A percentile compares a stretch with the other conserved stretches of the same genome.
Conservation (phyloP, 2,888 invertebrate species). For the Epicampocera succincta region DNA sequence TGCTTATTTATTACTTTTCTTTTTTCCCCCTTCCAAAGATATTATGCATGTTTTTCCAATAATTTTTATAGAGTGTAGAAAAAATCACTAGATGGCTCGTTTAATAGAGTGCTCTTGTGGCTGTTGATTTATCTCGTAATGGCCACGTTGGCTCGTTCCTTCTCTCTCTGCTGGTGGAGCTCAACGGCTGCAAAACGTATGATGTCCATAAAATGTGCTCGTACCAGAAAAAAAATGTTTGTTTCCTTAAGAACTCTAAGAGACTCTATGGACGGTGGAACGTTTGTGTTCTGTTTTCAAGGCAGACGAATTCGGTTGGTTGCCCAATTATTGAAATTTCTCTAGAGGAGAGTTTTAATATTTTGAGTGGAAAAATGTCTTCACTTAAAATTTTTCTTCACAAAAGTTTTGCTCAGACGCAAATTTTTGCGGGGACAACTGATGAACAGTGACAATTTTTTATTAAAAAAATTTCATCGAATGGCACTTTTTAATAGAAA, state of each 20-base stretch:
- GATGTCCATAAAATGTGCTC: constrained; percentile 14
- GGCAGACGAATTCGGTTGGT: too few relatives aligned
- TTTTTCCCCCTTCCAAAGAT: constrained; percentile 1
- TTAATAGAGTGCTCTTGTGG: constrained; percentile 61
- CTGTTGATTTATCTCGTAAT: constrained; percentile 62
- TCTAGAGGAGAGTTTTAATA: too few relatives aligned
- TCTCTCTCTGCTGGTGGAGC: constrained; percentile 6
- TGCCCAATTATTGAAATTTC: too few relatives aligned
- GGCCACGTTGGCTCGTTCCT: constrained; percentile 5
- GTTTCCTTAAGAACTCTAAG: neutral
- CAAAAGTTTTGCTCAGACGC: too few relatives aligned
- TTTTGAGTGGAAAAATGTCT: too few relatives aligned
- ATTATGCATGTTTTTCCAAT: constrained; percentile 49
- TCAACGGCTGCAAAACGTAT: constrained; percentile 46
- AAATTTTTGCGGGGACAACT: too few relatives aligned
- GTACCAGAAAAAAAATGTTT: neutral
- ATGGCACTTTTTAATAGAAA: too few relatives aligned
- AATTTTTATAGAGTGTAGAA: constrained; percentile 41
- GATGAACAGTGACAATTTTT: too few relatives aligned
- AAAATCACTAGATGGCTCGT: constrained; percentile 30
- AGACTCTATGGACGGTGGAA: constrained; percentile 30
- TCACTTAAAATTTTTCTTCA: too few relatives aligned
- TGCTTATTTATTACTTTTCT: constrained; percentile 44
- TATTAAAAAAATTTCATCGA: too few relatives aligned
- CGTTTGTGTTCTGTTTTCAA: too few relatives aligned